Evolutionary conservation across 2,113 vertebrate species (phyloP).

Genomic region (Blennius ocellaris): DNA sequence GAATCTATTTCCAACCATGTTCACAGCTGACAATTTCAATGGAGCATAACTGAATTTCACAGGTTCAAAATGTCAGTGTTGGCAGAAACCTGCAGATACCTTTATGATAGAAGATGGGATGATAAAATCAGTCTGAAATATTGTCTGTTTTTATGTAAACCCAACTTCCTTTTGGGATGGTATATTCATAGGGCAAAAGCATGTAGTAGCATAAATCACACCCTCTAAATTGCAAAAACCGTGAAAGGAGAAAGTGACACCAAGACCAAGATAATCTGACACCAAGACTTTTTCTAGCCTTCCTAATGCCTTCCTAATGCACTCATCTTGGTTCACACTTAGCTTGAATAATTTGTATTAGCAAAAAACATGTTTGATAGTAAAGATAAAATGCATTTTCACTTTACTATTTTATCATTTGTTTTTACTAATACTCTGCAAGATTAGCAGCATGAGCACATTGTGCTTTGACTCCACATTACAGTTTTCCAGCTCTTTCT

Average conservation of each 20-base stretch:
- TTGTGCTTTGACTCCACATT: too few species aligned
- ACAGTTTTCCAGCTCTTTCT: too few species aligned
- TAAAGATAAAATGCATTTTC: slow-evolving; percentile 1
- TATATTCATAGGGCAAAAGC: not conserved
- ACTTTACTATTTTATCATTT: not conserved
- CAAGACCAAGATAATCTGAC: not conserved
- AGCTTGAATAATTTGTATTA: not conserved
- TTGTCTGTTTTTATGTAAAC: slow-evolving; percentile 11
- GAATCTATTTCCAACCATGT: slow-evolving; percentile 6
- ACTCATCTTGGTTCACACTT: not conserved
- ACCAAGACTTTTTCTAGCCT: slow-evolving; percentile 2
- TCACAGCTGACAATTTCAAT: slow-evolving; percentile 27
- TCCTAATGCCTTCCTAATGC: not conserved
- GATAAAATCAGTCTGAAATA: slow-evolving; percentile 14
- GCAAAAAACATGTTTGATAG: not conserved
- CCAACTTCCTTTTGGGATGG: not conserved
- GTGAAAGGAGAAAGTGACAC: not conserved
- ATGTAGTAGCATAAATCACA: not conserved
- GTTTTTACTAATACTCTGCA: not conserved
- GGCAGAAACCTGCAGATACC: slow-evolving; percentile 21
- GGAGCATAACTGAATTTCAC: slow-evolving; percentile 23
- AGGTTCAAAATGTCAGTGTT: slow-evolving; percentile 32
- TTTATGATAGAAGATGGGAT: slow-evolving; percentile 15
- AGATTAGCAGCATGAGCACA: too few species aligned
- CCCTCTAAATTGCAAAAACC: not conserved